Conservation (phyloP, 2,797 vertebrate species). For the Falco columbarius region DNA sequence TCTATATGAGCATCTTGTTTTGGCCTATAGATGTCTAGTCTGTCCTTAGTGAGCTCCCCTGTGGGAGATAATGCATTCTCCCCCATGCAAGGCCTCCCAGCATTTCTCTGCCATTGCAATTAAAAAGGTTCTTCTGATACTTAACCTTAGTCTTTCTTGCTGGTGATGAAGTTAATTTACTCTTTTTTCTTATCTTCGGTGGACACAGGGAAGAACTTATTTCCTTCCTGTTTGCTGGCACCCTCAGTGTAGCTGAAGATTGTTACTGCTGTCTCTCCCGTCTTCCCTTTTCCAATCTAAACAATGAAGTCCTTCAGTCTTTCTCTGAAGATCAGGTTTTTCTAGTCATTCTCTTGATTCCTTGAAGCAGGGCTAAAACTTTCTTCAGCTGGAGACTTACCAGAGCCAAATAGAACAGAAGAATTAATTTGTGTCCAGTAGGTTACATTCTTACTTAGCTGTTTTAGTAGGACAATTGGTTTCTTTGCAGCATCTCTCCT, state of each 20-base stretch:
- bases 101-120: not conserved
- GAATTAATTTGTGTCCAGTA: not conserved
- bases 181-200: not conserved
- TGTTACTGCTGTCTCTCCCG: not conserved
- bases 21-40: not conserved
- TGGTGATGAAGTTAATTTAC: not conserved
- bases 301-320: not conserved
- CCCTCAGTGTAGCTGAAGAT: not conserved
- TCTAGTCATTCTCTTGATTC: not conserved
- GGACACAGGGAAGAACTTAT: not conserved
- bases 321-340: not conserved
- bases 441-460: not conserved
- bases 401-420: not conserved
- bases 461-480: not conserved
- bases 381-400: not conserved
- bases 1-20: not conserved
- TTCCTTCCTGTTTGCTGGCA: not conserved
- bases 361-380: not conserved
- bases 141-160: not conserved
- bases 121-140: not conserved
- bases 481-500: not conserved
- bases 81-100: not conserved
- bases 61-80: not conserved
- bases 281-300: not conserved
- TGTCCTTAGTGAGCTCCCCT: accelerated